Evolutionary conservation across 2,113 vertebrate genomes (phyloP), one percentile per base, ranked within the genome.

Genomic region (Calidris pugnax): DNA sequence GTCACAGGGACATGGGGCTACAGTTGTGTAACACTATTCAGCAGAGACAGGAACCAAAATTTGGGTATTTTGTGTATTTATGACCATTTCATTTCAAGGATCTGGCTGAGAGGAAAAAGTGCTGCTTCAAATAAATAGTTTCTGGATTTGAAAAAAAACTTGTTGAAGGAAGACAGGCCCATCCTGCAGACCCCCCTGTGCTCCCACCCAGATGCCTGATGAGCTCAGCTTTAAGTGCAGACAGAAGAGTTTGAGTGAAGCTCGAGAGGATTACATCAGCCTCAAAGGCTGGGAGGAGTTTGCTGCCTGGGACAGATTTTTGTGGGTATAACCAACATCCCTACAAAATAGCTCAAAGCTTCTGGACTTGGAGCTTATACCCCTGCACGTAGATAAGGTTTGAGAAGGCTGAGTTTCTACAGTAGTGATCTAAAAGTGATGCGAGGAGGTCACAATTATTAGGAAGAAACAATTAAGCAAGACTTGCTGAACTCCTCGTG

Each of bases 21-120:
- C 45, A 18, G 20, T 0, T 18, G 27, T 6, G 13, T 2, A 10
- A 18, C 9, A 0, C 37, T 10, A 4, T 10, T 7, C 32, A 20
- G 15, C 35, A 6, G 26, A 24, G 35, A 28, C 39, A 32, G 56
- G 27, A 76, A 48, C 37, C 74, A 14, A 78, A 35, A 23, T 9
- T 6, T 6, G 21, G n/a, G 21, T n/a, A 33, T 59, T 14, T 0
- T 8, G 9, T 5, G 9, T 4, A 6, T 41, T 15, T 39, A 21
- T 19, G n/a, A 50, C 6, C 0, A 5, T 24, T 53, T 24, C 12
- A 16, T 16, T 35, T 21, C 4, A 12, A 81, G 2, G 6, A 27
- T 9, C 41, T 1, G 3, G 11, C 47, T 4, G 2, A 28, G 51
- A 47, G 55, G 7, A 45, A 81, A 21, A 69, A 81, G 30, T 1